Evolutionary conservation across 2,113 vertebrate genomes (phyloP), one percentile per base, ranked within the genome.

Genomic region (Regulus satrapa): DNA sequence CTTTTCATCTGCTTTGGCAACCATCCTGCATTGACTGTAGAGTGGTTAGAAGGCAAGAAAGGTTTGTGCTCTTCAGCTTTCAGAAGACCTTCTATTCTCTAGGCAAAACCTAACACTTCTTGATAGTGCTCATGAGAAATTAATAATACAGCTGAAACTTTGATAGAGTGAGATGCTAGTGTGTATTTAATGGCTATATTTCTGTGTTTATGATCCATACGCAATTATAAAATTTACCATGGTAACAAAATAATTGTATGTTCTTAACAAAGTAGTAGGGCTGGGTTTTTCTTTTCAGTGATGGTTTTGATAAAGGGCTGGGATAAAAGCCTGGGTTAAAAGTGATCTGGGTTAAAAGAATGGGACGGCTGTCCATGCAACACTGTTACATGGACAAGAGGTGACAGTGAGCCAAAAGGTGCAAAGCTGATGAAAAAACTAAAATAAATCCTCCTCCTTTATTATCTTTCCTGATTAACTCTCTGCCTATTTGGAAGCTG

Each of bases 361-460:
- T 14, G 4, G 0, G 5, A 41, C 38, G 62, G 51, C 28, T 91
- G 23, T 54, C 18, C 0, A 0, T 25, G 29, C 32, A 38, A 14
- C 8, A 9, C 18, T 64, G 26, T 66, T n/a, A 67, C 24, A 21
- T 16, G 28, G 18, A 40, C 48, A 66, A 56, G 62, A 58, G n/a
- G 5, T 26, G 38, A 48, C 43, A 41, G 15, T 32, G 13, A 40
- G 32, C 38, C 14, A 75, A 75, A 38, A 4, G 12, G 8, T 31
- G 15, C 19, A 81, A 64, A 69, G 29, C 17, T 43, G 56, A 54
- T 18, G 29, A 67, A 62, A 88, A 52, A 49, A 5, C 7, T 26
- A 40, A 7, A 41, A 62, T 26, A 56, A 77, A 63, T 0, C 2
- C 0, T 0, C 2, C 0, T 0, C 12, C n/a, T 67, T 20, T 49